Conservation (phyloP, 2,797 vertebrate genomes). For the Epinephelus coioides region DNA sequence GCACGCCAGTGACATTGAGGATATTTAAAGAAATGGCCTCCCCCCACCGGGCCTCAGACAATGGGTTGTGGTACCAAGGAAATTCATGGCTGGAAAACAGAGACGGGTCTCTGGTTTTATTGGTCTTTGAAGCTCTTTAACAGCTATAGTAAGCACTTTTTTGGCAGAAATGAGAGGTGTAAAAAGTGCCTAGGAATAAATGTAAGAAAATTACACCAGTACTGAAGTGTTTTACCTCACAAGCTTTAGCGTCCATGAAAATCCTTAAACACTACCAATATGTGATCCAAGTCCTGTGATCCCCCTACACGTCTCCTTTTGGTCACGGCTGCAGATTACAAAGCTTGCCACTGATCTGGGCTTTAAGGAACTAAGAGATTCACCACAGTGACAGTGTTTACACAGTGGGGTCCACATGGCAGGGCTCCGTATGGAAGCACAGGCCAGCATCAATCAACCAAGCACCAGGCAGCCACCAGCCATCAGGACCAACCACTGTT, state of each 20-base stretch:
- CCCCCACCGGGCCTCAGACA: slow-evolving; percentile 70
- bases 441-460: slow-evolving; percentile 81
- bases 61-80: slow-evolving; percentile 49
- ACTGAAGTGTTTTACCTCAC: too few species aligned
- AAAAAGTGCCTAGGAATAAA: too few species aligned
- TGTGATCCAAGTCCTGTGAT: slow-evolving; percentile 46
- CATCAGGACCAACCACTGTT: slow-evolving; percentile 80
- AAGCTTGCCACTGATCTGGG: slow-evolving; percentile 70
- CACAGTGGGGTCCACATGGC: slow-evolving; percentile 84
- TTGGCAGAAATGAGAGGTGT: neutral
- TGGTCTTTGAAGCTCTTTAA: slow-evolving; percentile 9
- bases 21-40: slow-evolving; percentile 81
- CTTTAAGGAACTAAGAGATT: slow-evolving; percentile 72
- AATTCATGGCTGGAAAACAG: slow-evolving; percentile 57
- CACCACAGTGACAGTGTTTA: slow-evolving; percentile 83
- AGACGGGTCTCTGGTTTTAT: slow-evolving; percentile 20
- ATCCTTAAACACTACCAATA: slow-evolving; percentile 28
- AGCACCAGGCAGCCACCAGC: slow-evolving; percentile 75
- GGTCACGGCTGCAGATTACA: slow-evolving; percentile 69
- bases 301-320: slow-evolving; percentile 40
- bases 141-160: neutral
- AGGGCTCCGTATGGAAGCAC: slow-evolving; percentile 69
- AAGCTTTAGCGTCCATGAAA: neutral
- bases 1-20: slow-evolving; percentile 68
- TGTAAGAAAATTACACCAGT: too few species aligned